These are phyloP conservation scores for Sebastes goodei DNA, from an alignment of 2,797 vertebrate species.

Conservation along the genomic window DNA sequence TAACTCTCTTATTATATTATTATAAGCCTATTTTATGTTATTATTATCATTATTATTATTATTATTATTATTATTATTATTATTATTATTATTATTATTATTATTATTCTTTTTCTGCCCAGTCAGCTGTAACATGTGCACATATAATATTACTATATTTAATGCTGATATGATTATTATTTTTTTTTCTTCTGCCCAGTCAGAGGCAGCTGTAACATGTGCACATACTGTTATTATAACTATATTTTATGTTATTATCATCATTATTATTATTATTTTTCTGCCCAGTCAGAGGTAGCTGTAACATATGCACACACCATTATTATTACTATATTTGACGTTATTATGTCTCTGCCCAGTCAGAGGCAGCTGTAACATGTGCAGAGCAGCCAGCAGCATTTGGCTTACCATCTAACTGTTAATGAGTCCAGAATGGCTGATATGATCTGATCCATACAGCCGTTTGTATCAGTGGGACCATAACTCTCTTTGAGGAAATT, in stretches of 20 bases:
- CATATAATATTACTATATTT: too few species aligned
- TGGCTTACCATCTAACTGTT: constrained; percentile 39
- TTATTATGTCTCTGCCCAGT: background rate
- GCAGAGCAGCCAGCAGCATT: constrained; percentile 30
- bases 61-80: too few species aligned
- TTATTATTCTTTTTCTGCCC: too few species aligned
- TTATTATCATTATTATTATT: too few species aligned
- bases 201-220: background rate
- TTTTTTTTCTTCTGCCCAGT: background rate
- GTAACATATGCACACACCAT: background rate
- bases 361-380: constrained; percentile 39
- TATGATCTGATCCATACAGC: constrained; percentile 56
- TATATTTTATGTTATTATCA: background rate
- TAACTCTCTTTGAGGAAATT: constrained; percentile 62
- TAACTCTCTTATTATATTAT: too few species aligned
- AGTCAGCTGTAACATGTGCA: too few species aligned
- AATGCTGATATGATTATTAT: too few species aligned
- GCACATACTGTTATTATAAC: background rate
- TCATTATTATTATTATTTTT: background rate
- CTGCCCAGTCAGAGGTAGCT: background rate
- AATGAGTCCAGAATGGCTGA: constrained; percentile 68
- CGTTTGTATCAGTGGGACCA: constrained; percentile 50
- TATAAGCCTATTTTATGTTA: too few species aligned
- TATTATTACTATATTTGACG: background rate
- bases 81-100: too few species aligned